These are phyloP conservation scores for Bursaphelenchus okinawaensis DNA, from an alignment of 2,888 invertebrate genomes.

Conservation along the genomic window DNA sequence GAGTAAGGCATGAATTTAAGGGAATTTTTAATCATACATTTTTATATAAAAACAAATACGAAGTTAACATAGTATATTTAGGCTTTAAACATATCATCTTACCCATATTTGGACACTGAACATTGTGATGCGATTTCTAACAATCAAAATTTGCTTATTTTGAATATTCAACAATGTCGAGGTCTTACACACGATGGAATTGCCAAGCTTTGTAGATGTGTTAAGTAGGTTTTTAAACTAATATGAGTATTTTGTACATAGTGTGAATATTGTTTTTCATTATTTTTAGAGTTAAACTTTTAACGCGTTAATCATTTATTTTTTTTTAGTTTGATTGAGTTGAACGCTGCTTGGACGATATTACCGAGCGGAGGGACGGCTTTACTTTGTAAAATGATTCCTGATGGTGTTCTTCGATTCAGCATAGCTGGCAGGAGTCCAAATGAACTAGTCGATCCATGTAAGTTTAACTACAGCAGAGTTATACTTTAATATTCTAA, in stretches of 20 bases:
- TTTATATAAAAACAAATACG: too few relatives aligned
- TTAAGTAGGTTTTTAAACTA: neutral
- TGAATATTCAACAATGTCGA: slow-evolving; percentile 6
- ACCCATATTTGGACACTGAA: neutral
- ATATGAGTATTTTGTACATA: neutral
- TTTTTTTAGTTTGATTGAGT: slow-evolving; percentile 6
- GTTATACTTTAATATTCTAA: neutral
- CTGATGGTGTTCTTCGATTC: neutral
- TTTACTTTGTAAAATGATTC: neutral
- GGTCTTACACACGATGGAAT: neutral
- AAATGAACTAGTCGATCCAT: neutral
- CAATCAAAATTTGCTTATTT: neutral
- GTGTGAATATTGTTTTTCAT: slow-evolving; percentile 10
- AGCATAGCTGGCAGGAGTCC: slow-evolving; percentile 12
- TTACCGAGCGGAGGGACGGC: neutral
- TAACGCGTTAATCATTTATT: too few relatives aligned
- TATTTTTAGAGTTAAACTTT: neutral
- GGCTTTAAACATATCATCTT: slow-evolving; percentile 5
- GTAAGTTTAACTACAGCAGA: too few relatives aligned
- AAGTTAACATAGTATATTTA: neutral
- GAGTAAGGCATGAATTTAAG: too few relatives aligned
- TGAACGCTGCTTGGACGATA: slow-evolving; percentile 16
- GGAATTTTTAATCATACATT: too few relatives aligned
- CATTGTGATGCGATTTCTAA: neutral
- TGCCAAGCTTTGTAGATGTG: neutral